Conservation (phyloP, 2,797 vertebrate species). For the Neoniphon sammara region DNA sequence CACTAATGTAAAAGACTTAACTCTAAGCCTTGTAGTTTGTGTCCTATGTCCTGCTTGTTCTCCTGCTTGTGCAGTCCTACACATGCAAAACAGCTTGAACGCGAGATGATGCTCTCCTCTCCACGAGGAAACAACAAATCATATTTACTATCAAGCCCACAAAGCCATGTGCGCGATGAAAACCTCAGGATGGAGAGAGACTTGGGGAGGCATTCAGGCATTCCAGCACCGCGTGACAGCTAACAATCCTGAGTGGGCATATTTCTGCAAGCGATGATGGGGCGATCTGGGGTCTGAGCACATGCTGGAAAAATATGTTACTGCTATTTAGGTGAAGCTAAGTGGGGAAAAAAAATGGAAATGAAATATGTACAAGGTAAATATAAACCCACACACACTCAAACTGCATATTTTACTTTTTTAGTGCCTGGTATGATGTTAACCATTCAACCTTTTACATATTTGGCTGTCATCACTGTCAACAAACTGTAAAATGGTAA, state of each 20-base stretch:
- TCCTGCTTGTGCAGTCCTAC: neutral
- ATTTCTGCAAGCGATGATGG: neutral
- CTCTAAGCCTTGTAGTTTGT: too few relatives aligned
- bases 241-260: neutral
- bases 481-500: too few relatives aligned
- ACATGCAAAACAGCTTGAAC: neutral
- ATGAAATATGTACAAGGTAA: neutral
- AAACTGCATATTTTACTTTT: too few relatives aligned
- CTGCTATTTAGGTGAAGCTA: neutral
- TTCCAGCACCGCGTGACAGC: neutral
- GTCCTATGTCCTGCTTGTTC: too few relatives aligned
- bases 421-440: too few relatives aligned
- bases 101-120: neutral
- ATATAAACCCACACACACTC: too few relatives aligned
- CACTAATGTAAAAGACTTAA: neutral
- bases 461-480: too few relatives aligned
- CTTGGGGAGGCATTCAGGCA: neutral
- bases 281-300: neutral
- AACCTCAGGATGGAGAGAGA: conserved; percentile 5
- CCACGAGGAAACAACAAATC: conserved; percentile 13
- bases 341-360: neutral
- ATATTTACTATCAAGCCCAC: neutral
- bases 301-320: neutral
- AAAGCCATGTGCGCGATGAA: conserved; percentile 9
- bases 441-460: too few relatives aligned